A percentile compares a stretch with the other conserved stretches of the same genome.
Evolutionary conservation across 64 coral and sea anemone species (phyloP).

Genomic region (Montipora sp.): DNA sequence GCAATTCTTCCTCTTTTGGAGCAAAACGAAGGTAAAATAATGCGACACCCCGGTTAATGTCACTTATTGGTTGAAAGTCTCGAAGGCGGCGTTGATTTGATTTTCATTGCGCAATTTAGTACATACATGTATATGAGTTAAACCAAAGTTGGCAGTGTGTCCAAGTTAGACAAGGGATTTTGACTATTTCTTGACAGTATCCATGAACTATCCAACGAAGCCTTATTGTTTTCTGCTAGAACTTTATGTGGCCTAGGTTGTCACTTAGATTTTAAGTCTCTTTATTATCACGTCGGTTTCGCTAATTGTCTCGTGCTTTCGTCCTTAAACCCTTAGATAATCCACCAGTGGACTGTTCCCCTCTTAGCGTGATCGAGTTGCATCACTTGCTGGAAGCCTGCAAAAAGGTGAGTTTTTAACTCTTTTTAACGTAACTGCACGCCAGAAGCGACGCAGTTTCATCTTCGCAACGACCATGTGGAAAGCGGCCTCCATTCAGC

Average conservation of each 20-base stretch:
- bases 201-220: background rate
- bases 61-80: background rate
- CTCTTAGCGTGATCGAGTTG: slow-evolving; percentile 73
- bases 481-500: background rate
- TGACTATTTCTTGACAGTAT: background rate
- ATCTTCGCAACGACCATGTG: background rate
- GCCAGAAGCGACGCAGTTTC: background rate
- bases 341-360: slow-evolving; percentile 25
- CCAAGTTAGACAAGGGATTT: background rate
- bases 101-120: slow-evolving; percentile 6
- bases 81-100: background rate
- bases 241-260: background rate
- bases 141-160: background rate
- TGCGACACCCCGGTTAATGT: background rate
- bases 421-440: background rate
- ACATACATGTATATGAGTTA: background rate
- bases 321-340: slow-evolving; percentile 65
- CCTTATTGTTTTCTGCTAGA: background rate
- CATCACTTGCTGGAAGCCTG: slow-evolving; percentile 83
- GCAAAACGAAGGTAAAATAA: slow-evolving; percentile 31
- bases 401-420: slow-evolving; percentile 71
- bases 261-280: background rate
- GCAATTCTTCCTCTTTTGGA: slow-evolving; percentile 69
- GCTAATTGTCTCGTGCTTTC: background rate
- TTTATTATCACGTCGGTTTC: slow-evolving; percentile 1